These are phyloP conservation scores for Pseudonaja textilis DNA, from an alignment of 2,113 vertebrate genomes.

Conservation along the genomic window DNA sequence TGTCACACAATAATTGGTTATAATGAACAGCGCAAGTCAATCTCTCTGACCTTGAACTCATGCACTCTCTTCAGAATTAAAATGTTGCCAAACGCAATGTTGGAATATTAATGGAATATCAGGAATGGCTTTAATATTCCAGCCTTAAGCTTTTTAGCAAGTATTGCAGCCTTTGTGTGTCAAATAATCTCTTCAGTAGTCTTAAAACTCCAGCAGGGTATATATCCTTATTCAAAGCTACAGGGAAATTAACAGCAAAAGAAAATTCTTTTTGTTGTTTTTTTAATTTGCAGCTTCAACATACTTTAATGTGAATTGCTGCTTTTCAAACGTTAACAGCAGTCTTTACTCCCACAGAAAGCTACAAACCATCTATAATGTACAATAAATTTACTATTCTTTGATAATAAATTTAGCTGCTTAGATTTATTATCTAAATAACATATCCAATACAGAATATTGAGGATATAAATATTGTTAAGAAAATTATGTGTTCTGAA, in stretches of 20 bases:
- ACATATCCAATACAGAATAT: neutral
- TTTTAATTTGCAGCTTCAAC: neutral
- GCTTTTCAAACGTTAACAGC: neutral
- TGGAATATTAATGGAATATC: conserved; percentile 76
- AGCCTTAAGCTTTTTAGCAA: conserved; percentile 51
- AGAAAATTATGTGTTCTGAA: neutral
- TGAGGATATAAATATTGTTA: neutral
- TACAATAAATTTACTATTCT: neutral
- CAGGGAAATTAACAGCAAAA: conserved; percentile 23
- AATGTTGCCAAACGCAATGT: conserved; percentile 69
- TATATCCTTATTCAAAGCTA: neutral
- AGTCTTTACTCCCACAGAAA: neutral
- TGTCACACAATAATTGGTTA: conserved; percentile 84
- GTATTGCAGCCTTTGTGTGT: conserved; percentile 30
- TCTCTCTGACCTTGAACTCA: conserved; percentile 84
- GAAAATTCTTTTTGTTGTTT: neutral
- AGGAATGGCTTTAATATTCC: conserved; percentile 65
- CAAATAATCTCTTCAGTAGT: conserved; percentile 60
- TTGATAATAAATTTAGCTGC: neutral
- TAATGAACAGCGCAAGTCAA: conserved; percentile 81
- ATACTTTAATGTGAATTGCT: conserved; percentile 8
- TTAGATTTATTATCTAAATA: neutral
- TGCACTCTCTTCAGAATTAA: conserved; percentile 75
- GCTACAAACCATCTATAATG: neutral
- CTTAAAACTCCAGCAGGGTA: conserved; percentile 38